Conservation (phyloP, 1,140 invertebrate species). For the Colletes gigas region DNA sequence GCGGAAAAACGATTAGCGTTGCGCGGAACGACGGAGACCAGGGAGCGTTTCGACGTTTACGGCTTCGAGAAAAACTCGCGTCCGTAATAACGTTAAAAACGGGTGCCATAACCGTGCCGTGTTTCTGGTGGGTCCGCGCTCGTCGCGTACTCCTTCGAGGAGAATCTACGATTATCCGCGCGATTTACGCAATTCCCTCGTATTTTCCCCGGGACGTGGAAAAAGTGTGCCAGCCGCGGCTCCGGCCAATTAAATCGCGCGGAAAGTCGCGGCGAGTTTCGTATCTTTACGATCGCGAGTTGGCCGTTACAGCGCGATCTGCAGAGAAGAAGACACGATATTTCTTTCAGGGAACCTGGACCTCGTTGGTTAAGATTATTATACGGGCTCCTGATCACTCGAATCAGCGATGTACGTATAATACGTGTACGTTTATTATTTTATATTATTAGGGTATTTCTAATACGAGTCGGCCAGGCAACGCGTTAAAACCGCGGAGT, state of each 20-base stretch:
- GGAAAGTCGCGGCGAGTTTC: neutral
- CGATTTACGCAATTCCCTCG: neutral
- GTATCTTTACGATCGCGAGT: neutral
- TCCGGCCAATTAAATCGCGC: neutral
- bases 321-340: too few relatives aligned
- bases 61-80: neutral
- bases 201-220: neutral
- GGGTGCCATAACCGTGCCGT: neutral
- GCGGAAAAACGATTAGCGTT: slow-evolving; percentile 8
- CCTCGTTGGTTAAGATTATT: too few relatives aligned
- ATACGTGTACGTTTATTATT: too few relatives aligned
- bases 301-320: too few relatives aligned
- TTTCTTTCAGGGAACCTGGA: too few relatives aligned
- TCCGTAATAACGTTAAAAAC: slow-evolving; percentile 11
- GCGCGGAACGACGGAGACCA: too few relatives aligned
- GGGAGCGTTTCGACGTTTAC: neutral
- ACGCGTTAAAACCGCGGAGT: neutral
- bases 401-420: too few relatives aligned
- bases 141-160: neutral
- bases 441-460: neutral
- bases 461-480: too few relatives aligned
- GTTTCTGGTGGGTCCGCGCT: neutral
- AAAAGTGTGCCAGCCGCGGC: neutral
- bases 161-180: neutral
- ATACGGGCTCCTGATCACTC: too few relatives aligned